Evolutionary conservation across 2,113 vertebrate species (phyloP), one percentile per base, ranked within the genome.

Genomic region (Bubo bubo): DNA sequence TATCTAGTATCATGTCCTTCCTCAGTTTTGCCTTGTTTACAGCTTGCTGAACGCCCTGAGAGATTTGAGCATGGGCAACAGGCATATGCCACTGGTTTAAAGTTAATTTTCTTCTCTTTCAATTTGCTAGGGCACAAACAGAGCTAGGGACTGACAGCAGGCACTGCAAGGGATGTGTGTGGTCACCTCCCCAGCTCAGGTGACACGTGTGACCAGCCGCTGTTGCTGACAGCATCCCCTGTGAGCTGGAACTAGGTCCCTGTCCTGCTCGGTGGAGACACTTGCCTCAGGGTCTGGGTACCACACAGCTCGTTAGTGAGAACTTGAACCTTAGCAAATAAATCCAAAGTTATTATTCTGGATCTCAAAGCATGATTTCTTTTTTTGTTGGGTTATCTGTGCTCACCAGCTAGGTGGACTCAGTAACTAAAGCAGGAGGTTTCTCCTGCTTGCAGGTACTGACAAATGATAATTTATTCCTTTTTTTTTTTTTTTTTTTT

Each of bases 211-310:
- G 30, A n/a, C 37, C 39, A 47, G 56, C 35, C 8, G 2, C 50
- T 16, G 32, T 2, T 30, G 23, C 53, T 68, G 3, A 16, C 27
- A 64, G 62, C 32, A 64, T 7, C 79, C 15, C 7, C 28, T 32
- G 11, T 0, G 2, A 52, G 50, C n/a, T 79, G 63, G 8, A 30
- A 50, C 12, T 10, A 16, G 53, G 53, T 3, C 37, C 50, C 34
- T 62, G 35, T 11, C 28, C n/a, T 64, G 53, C 43, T 28, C 6
- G 1, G 14, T 8, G 13, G 28, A 74, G 34, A 55, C 19, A 14
- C 0, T 0, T 0, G 0, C 30, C 21, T 59, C 32, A 16, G 14
- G 10, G 32, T 3, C 37, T 72, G 43, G 37, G 28, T 10, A 55
- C 23, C 26, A 22, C 2, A 13, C 30, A 63, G n/a, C 32, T 49